These are phyloP conservation scores for Trachymyrmex septentrionalis DNA, from an alignment of 1,140 invertebrate genomes.

Conservation along the genomic window DNA sequence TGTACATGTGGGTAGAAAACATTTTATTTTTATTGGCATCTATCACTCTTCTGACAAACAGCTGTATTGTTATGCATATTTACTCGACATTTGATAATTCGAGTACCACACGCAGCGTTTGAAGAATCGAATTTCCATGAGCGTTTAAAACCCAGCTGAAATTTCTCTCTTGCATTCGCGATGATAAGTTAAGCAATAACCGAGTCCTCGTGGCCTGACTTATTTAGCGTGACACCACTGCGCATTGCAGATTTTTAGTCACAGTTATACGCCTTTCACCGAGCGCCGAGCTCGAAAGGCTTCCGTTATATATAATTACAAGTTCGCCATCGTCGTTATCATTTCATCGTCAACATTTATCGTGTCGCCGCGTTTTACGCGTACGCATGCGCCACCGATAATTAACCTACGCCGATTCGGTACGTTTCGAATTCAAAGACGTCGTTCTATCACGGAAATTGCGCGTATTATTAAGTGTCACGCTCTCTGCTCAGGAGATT, in stretches of 20 bases:
- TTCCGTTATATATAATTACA: conserved; percentile 70
- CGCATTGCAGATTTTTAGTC: conserved; percentile 57
- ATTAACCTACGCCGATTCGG: conserved; percentile 40
- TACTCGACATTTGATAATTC: conserved; percentile 15
- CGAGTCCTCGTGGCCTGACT: conserved; percentile 58
- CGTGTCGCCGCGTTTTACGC: conserved; percentile 36
- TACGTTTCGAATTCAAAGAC: not conserved
- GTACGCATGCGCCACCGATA: conserved; percentile 20
- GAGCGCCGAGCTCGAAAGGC: not conserved
- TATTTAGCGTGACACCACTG: conserved; percentile 59
- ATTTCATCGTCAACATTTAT: conserved; percentile 32
- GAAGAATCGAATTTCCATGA: conserved; percentile 18
- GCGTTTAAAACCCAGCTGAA: not conserved
- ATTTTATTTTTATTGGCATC: conserved; percentile 18
- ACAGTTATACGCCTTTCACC: conserved; percentile 68
- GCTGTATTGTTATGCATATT: not conserved
- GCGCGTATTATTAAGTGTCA: not conserved
- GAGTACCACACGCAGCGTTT: too few relatives aligned
- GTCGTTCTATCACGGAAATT: conserved; percentile 13
- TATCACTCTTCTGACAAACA: not conserved
- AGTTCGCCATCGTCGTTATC: conserved; percentile 31
- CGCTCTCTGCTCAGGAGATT: conserved; percentile 43
- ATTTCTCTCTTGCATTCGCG: conserved; percentile 37
- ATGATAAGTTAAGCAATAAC: conserved; percentile 51
- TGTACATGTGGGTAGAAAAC: too few relatives aligned